A percentile compares a stretch with the other conserved stretches of the same genome.
These are phyloP conservation scores for Philypnodon macrostomus DNA, from an alignment of 2,797 vertebrate genomes.

Conservation along the genomic window DNA sequence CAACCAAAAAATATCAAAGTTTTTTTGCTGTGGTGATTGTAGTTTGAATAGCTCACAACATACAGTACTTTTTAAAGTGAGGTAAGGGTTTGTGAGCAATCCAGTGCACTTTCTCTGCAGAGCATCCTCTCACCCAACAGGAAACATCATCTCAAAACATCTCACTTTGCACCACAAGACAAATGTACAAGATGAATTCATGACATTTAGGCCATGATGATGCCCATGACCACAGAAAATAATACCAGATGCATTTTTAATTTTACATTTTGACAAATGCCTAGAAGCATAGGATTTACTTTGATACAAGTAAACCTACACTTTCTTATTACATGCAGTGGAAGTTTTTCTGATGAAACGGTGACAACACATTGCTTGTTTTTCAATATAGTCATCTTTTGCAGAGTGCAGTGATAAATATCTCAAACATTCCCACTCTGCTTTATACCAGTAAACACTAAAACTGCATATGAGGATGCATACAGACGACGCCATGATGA, in stretches of 20 bases:
- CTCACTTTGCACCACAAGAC: conserved; percentile 2
- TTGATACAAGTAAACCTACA: conserved; percentile 33
- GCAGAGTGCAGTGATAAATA: neutral
- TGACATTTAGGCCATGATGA: conserved; percentile 19
- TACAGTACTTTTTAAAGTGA: conserved; percentile 76
- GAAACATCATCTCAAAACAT: conserved; percentile 13
- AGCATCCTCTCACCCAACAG: conserved; percentile 12
- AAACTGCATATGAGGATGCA: conserved; percentile 43
- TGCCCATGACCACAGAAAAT: conserved; percentile 13
- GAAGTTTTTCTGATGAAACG: neutral
- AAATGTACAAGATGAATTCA: neutral
- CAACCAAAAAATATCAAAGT: conserved; percentile 63
- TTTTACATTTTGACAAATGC: neutral
- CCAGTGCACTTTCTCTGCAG: conserved; percentile 39
- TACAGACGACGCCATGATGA: conserved; percentile 36
- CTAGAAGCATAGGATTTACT: too few relatives aligned
- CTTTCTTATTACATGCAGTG: conserved; percentile 20
- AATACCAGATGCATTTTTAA: too few relatives aligned
- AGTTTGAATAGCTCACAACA: conserved; percentile 55
- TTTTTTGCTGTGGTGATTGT: conserved; percentile 36
- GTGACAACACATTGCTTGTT: neutral
- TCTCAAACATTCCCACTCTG: conserved; percentile 6
- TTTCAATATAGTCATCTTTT: neutral
- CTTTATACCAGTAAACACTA: conserved; percentile 34
- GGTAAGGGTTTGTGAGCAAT: conserved; percentile 62